Percentiles rank a stretch among this genome's conserved stretches.
These are phyloP conservation scores for Prionailurus bengalensis DNA, from an alignment of 2,113 vertebrate genomes.

Conservation along the genomic window DNA sequence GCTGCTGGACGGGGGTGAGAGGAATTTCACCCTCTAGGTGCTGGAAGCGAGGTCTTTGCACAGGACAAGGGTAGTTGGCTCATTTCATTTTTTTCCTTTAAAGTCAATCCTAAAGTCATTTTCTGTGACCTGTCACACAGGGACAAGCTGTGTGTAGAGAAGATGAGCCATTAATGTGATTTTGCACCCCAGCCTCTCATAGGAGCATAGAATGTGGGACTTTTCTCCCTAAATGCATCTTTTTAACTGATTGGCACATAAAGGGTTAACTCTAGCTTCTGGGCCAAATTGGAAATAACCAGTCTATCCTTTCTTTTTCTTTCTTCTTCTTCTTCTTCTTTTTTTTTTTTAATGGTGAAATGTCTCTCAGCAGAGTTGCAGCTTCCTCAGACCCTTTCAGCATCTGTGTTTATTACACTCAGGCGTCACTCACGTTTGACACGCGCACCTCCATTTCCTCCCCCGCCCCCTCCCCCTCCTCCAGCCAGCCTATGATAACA, in stretches of 20 bases:
- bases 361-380: constrained; percentile 78
- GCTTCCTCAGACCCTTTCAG: constrained; percentile 76
- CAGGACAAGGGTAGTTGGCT: constrained; percentile 23
- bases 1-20: not conserved
- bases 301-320: constrained; percentile 82
- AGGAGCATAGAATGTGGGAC: not conserved
- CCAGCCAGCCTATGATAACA: constrained; percentile 81
- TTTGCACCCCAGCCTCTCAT: not conserved
- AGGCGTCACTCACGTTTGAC: constrained; percentile 70
- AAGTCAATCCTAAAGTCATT: constrained; percentile 46
- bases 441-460: constrained; percentile 56
- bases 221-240: constrained; percentile 15
- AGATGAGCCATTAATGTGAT: not conserved
- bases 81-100: constrained; percentile 55
- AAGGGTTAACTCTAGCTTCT: constrained; percentile 67
- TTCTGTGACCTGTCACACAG: fast-evolving
- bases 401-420: constrained; percentile 81
- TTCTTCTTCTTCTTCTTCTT: no score
- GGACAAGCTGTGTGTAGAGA: not conserved
- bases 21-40: not conserved
- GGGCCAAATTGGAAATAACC: constrained; percentile 84
- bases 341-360: constrained; percentile 61
- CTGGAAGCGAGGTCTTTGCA: not conserved
- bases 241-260: not conserved
- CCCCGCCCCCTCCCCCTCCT: constrained; percentile 71